Conservation (phyloP, 2,113 vertebrate species). For the Uria lomvia region DNA sequence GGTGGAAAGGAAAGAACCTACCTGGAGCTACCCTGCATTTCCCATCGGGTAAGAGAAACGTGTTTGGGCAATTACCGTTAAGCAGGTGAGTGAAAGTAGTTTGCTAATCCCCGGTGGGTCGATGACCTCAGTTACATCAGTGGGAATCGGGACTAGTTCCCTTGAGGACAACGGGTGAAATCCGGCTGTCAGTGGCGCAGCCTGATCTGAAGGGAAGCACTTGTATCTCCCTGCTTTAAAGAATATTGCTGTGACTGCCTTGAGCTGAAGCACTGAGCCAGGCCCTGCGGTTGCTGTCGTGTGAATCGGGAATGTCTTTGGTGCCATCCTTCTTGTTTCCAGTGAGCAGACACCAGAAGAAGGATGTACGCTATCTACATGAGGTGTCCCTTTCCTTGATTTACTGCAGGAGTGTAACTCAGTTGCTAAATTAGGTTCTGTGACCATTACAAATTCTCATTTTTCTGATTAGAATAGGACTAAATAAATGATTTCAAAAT, state of each 20-base stretch:
- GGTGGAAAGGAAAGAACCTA: background rate
- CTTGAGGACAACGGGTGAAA: background rate
- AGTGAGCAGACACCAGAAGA: background rate
- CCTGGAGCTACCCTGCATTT: background rate
- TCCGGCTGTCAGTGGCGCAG: background rate
- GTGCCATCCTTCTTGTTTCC: background rate
- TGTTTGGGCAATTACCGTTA: background rate
- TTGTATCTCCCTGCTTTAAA: background rate
- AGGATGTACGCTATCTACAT: no score
- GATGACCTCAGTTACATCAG: rapidly evolving
- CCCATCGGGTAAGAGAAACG: background rate
- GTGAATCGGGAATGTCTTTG: background rate
- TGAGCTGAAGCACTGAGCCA: background rate
- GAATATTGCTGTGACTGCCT: background rate
- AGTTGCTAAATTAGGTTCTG: background rate
- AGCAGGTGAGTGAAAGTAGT: background rate
- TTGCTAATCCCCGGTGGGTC: background rate
- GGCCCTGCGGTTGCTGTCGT: background rate
- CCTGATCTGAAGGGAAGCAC: background rate
- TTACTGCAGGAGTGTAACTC: background rate
- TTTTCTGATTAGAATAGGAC: background rate
- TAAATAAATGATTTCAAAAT: background rate
- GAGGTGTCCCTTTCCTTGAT: background rate
- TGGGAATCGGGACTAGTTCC: background rate
- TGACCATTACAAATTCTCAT: background rate